Evolutionary conservation across 2,113 vertebrate genomes (phyloP).

Genomic region (Syrrhaptes paradoxus): DNA sequence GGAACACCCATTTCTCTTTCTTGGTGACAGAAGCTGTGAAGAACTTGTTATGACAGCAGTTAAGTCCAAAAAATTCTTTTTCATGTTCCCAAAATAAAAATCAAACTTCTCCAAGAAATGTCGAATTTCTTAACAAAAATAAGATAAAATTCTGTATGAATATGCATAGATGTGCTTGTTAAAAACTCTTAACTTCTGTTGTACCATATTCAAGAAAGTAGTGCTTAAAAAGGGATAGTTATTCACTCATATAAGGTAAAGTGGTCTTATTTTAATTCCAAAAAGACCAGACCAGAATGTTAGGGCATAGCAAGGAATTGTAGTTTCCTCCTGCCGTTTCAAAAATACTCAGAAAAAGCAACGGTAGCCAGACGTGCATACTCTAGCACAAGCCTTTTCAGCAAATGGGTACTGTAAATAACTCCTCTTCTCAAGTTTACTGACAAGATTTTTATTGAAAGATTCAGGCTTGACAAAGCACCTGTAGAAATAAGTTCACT

Average conservation of each 20-base stretch:
- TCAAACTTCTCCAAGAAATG: not conserved
- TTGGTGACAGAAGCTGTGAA: conserved; percentile 9
- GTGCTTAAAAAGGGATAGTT: not conserved
- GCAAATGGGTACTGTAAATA: not conserved
- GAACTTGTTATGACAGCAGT: not conserved
- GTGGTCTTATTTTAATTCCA: not conserved
- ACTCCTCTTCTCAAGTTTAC: not conserved
- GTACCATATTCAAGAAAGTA: not conserved
- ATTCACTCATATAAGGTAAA: not conserved
- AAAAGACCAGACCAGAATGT: not conserved
- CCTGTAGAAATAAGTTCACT: not conserved
- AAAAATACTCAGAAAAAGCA: not conserved
- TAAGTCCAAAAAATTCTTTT: not conserved
- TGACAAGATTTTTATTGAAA: not conserved
- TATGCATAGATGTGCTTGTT: not conserved
- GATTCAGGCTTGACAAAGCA: not conserved
- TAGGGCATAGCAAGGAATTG: not conserved
- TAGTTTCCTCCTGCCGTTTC: not conserved
- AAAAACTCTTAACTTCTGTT: not conserved
- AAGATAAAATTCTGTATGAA: not conserved
- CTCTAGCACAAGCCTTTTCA: not conserved
- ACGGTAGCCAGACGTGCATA: not conserved
- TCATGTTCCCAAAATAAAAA: not conserved
- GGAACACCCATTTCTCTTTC: not conserved
- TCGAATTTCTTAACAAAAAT: not conserved